A percentile compares a stretch with the other conserved stretches of the same genome.
Conservation (phyloP, 2,797 vertebrate species). For the Gila robusta region DNA sequence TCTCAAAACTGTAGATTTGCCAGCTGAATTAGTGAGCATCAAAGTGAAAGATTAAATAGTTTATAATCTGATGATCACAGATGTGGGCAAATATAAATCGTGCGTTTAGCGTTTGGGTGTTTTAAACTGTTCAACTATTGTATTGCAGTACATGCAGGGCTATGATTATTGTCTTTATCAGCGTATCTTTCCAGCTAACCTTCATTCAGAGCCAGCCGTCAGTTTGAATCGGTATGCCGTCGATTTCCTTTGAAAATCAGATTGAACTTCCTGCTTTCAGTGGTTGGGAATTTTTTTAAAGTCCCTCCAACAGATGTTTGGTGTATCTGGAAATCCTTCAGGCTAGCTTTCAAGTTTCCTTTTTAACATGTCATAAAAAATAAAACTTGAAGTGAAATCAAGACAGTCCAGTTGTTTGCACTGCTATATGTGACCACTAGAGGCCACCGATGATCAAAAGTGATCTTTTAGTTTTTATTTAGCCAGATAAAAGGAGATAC, state of each 20-base stretch:
- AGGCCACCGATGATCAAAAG: not conserved
- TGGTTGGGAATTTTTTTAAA: not conserved
- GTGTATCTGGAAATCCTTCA: not conserved
- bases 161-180: not conserved
- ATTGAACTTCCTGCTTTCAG: not conserved
- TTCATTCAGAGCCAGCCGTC: not conserved
- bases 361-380: not conserved
- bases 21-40: not conserved
- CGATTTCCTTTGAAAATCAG: not conserved
- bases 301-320: not conserved
- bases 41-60: not conserved
- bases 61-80: not conserved
- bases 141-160: not conserved
- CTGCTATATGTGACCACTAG: not conserved
- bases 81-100: not conserved
- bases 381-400: not conserved
- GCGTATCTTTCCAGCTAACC: not conserved
- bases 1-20: not conserved
- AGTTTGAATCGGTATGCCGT: not conserved
- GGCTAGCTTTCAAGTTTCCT: conserved; percentile 14
- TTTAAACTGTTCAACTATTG: not conserved
- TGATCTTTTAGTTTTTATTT: not conserved
- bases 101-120: too few relatives aligned
- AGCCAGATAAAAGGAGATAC: not conserved
- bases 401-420: not conserved